These are phyloP conservation scores for Excalfactoria chinensis DNA, from an alignment of 2,113 vertebrate species.

Conservation along the genomic window DNA sequence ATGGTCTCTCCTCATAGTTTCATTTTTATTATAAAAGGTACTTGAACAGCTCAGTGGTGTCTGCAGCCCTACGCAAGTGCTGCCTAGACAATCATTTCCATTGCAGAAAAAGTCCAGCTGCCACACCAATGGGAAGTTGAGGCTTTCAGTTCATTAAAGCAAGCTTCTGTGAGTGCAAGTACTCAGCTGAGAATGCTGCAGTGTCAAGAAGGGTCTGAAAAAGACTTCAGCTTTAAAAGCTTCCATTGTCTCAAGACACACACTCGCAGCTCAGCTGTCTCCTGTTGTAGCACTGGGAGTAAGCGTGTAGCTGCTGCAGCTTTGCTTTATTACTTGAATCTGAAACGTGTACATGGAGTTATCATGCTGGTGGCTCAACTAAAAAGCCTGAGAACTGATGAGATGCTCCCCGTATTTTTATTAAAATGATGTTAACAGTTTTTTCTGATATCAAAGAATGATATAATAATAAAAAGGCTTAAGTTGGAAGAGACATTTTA, in stretches of 20 bases:
- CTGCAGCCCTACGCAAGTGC: slow-evolving; percentile 23
- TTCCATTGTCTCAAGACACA: neutral
- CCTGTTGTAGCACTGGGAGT: neutral
- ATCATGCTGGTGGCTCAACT: neutral
- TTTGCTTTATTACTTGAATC: neutral
- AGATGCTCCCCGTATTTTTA: neutral
- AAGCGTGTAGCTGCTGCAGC: neutral
- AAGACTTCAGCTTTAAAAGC: neutral
- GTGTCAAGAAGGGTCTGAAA: neutral
- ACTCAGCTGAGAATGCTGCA: neutral
- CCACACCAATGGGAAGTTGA: slow-evolving; percentile 46
- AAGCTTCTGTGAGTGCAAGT: neutral
- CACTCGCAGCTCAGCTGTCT: neutral
- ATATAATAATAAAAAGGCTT: too few relatives aligned
- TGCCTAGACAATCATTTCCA: slow-evolving; percentile 59
- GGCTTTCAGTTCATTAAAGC: slow-evolving; percentile 63
- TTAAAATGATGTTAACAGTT: neutral
- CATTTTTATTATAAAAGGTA: slow-evolving; percentile 45
- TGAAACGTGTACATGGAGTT: neutral
- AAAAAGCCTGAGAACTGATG: neutral
- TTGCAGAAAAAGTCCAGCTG: slow-evolving; percentile 67
- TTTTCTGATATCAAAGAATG: neutral
- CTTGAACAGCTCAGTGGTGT: neutral
- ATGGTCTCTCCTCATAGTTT: slow-evolving; percentile 52
- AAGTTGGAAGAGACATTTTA: too few relatives aligned